Evolutionary conservation across 2,888 invertebrate species (phyloP), one percentile per base, ranked within the genome.

Genomic region (Eupithecia inturbata): DNA sequence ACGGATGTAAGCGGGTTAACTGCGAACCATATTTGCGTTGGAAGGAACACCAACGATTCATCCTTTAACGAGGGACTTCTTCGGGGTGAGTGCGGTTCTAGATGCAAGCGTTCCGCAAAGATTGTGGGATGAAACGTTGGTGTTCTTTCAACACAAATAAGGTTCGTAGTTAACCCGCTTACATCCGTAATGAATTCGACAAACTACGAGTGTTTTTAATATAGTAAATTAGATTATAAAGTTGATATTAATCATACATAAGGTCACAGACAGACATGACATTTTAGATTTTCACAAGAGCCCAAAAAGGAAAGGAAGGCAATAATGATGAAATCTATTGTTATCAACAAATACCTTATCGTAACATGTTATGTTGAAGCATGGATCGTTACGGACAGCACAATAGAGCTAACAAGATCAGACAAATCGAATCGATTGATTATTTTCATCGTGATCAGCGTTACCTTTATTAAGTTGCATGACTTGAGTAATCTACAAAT

Each of bases 401-500:
- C 81, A 83, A 82, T 81, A 81, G 79, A 79, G 75, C 82, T 82
- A 82, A 84, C 83, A 84, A 82, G 84, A 83, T 82, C 81, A 82
- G 81, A 87, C 86, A 85, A 85, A 85, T 87, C 83, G 82, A 86
- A 86, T 86, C 81, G 79, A 82, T 78, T 80, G 80, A 81, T 82
- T 80, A 81, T 85, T 85, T 82, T 80, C 81, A 86, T 85, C 83
- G 81, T 77, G 78, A 82, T 79, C 79, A 82, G 76, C 64, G 68
- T 79, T 82, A 80, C 83, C 82, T 87, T 86, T 88, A 86, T 89
- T 89, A 89, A 85, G 76, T 80, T 76, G 83, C 86, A 86, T 90
- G 90, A 90, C 88, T 89, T 80, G 84, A 78, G 83, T 79, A 78
- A 86, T 86, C 81, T 80, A 74, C 71, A 75, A 71, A 73, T 70